A percentile compares a stretch with the other conserved stretches of the same genome.
phyloP scores from a whole-genome alignment of 2,113 vertebrate species.

The Falcunculus frontatus region DNA sequence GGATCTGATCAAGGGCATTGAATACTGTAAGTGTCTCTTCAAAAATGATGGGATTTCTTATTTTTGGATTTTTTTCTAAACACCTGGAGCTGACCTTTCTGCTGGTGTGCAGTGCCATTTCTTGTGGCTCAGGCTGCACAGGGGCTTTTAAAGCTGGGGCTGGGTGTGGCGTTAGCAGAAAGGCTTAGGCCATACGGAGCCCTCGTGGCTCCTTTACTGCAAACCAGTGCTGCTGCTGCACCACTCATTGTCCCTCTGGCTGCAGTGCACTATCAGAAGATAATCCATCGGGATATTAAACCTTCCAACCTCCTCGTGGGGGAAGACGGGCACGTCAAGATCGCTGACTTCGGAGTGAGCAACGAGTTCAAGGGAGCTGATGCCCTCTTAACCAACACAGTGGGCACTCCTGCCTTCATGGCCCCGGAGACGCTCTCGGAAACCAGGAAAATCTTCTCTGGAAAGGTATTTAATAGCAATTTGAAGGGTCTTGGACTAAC shows the following conservation, averaged over 20 bases:
- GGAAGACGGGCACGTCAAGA: constrained; percentile 94
- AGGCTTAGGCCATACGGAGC: rapidly evolving
- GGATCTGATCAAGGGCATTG: constrained; percentile 95
- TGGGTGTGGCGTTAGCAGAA: neutral
- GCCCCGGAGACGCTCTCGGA: constrained; percentile 93
- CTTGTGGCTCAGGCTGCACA: neutral
- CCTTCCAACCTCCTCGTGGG: constrained; percentile 95
- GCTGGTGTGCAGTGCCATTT: rapidly evolving
- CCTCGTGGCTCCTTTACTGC: neutral
- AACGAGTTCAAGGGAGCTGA: constrained; percentile 95
- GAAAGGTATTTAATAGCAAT: constrained; percentile 80
- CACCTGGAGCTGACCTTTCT: neutral
- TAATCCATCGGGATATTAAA: constrained; percentile 95
- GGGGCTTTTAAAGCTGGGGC: neutral
- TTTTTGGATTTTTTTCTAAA: neutral
- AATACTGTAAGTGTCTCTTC: constrained; percentile 83
- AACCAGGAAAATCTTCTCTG: constrained; percentile 95
- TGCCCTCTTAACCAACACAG: constrained; percentile 92
- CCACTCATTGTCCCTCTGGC: neutral
- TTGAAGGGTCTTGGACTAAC: neutral
- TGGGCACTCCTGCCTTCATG: constrained; percentile 95
- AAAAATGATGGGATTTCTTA: neutral
- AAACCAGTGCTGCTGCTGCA: neutral
- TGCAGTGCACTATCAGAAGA: constrained; percentile 97
- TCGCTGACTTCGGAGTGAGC: constrained; percentile 95